A percentile compares a stretch with the other conserved stretches of the same genome.
Conservation (phyloP, 2,888 invertebrate species). For the Drosophila histrio region DNA sequence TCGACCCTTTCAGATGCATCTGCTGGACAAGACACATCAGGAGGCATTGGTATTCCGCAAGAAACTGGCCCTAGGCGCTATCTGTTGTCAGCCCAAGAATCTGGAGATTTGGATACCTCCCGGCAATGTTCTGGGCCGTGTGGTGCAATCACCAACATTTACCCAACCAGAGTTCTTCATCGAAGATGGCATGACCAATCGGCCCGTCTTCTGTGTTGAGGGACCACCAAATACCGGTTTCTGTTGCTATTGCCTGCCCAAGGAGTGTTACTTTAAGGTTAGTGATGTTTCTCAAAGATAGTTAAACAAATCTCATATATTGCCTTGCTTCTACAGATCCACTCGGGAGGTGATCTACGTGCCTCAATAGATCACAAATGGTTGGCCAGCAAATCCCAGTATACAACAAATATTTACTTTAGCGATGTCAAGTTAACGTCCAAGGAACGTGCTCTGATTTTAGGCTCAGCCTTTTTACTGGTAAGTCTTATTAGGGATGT, state of each 20-base stretch:
- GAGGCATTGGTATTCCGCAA: slow-evolving; percentile 91
- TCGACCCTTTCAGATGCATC: slow-evolving; percentile 90
- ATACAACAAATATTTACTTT: slow-evolving; percentile 90
- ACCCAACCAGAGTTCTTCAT: slow-evolving; percentile 89
- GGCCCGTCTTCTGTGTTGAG: slow-evolving; percentile 88
- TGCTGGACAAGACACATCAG: slow-evolving; percentile 92
- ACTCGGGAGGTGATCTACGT: slow-evolving; percentile 81
- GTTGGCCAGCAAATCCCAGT: slow-evolving; percentile 88
- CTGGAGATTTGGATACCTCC: slow-evolving; percentile 90
- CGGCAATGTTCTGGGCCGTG: slow-evolving; percentile 88
- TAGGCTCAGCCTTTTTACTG: slow-evolving; percentile 93
- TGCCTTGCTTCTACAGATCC: slow-evolving; percentile 85
- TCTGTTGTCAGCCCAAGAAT: slow-evolving; percentile 88
- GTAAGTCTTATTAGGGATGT: too few relatives aligned
- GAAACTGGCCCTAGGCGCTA: slow-evolving; percentile 88
- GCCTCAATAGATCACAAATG: slow-evolving; percentile 89
- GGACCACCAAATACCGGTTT: slow-evolving; percentile 88
- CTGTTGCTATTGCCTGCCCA: slow-evolving; percentile 85
- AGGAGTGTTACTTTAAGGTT: slow-evolving; percentile 80
- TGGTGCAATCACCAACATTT: slow-evolving; percentile 89
- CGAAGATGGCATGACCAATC: slow-evolving; percentile 87
- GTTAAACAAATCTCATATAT: neutral
- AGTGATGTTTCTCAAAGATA: neutral
- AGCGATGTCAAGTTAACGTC: slow-evolving; percentile 89
- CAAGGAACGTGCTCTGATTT: slow-evolving; percentile 90